A percentile compares a stretch with the other conserved stretches of the same genome.
These are phyloP conservation scores for Paelopatides confundens DNA, from an alignment of 53 echinoderm and acorn worm genomes.

Conservation along the genomic window DNA sequence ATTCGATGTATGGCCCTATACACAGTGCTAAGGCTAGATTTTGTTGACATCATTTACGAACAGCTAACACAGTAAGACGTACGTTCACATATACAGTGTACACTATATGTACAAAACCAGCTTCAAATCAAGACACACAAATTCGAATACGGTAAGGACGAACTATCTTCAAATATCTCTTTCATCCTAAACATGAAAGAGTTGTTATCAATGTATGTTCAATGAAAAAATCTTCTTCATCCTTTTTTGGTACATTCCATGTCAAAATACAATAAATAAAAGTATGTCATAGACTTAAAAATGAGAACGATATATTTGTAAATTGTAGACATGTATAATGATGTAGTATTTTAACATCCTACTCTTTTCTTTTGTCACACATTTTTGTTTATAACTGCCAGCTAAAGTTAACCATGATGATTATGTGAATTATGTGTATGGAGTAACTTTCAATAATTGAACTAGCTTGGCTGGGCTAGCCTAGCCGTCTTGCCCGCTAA, in stretches of 20 bases:
- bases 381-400: no score
- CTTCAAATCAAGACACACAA: background rate
- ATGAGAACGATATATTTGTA: background rate
- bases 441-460: no score
- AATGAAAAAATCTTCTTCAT: background rate
- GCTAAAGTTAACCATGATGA: no score
- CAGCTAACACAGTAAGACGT: background rate
- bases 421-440: no score
- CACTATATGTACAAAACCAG: background rate
- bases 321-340: background rate
- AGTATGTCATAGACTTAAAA: background rate
- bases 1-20: background rate
- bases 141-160: background rate
- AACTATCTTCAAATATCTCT: conserved; percentile 25
- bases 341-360: no score
- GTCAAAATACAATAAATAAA: background rate
- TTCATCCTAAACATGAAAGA: background rate
- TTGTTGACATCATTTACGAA: background rate
- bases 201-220: no score
- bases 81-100: background rate
- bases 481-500: no score
- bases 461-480: no score
- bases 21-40: background rate
- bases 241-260: background rate
- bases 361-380: no score